phyloP scores from a whole-genome alignment of 2,113 vertebrate genomes.

The Zootoca vivipara region DNA sequence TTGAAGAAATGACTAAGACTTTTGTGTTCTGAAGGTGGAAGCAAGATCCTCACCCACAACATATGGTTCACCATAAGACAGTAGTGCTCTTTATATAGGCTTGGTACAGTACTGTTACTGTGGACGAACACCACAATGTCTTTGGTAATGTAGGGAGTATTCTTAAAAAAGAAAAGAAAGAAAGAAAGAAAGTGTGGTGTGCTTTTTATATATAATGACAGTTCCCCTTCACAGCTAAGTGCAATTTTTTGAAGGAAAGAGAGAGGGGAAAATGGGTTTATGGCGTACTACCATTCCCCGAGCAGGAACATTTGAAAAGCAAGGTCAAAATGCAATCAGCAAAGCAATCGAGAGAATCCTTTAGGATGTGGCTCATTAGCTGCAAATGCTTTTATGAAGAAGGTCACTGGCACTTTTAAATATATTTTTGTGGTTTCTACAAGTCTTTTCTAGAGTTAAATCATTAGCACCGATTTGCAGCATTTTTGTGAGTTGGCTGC shows the following conservation, averaged over 20 bases:
- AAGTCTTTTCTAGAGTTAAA: slow-evolving; percentile 7
- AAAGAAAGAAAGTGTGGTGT: neutral
- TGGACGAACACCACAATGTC: neutral
- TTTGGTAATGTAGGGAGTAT: neutral
- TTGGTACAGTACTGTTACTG: neutral
- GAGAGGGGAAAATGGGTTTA: neutral
- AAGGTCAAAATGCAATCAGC: neutral
- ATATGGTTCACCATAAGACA: neutral
- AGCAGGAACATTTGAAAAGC: slow-evolving; percentile 19
- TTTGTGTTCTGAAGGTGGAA: neutral
- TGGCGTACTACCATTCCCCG: neutral
- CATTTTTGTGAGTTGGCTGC: neutral
- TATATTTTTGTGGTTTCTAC: slow-evolving; percentile 11
- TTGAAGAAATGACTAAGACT: neutral
- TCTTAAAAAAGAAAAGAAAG: neutral
- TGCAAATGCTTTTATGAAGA: neutral
- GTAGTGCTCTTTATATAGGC: neutral
- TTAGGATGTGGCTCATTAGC: neutral
- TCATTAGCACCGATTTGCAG: slow-evolving; percentile 2
- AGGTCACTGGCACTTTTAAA: neutral
- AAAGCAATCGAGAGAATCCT: neutral
- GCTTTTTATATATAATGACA: neutral
- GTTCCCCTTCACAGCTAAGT: neutral
- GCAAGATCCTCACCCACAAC: neutral
- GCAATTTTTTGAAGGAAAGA: neutral